Percentiles rank a stretch among this genome's conserved stretches.
phyloP scores from a whole-genome alignment of 2,113 vertebrate genomes.

The Tursiops truncatus region DNA sequence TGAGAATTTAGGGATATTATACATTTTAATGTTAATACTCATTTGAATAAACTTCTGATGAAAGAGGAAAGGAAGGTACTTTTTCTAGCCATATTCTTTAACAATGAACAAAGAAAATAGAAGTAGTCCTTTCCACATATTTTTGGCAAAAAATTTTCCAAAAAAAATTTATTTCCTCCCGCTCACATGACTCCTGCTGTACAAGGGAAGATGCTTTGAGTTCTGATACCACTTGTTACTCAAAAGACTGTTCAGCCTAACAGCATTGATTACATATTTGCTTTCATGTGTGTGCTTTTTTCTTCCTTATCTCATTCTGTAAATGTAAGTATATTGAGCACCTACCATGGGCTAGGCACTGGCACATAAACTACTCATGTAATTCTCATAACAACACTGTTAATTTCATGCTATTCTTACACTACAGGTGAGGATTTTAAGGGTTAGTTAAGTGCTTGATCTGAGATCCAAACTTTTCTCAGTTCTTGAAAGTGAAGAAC shows the following conservation, averaged over 20 bases:
- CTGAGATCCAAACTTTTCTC: not conserved
- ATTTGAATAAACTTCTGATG: not conserved
- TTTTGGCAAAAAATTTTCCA: not conserved
- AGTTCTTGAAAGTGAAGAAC: not conserved
- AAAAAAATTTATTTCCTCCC: not conserved
- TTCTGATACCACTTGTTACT: not conserved
- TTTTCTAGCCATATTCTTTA: not conserved
- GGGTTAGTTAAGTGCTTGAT: not conserved
- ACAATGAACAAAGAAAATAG: not conserved
- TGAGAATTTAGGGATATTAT: not conserved
- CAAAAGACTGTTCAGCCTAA: rapidly evolving
- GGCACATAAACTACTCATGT: not conserved
- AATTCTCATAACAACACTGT: not conserved
- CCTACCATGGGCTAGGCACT: not conserved
- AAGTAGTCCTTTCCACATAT: not conserved
- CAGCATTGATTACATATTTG: not conserved
- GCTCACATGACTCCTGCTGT: not conserved
- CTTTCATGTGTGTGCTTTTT: not conserved
- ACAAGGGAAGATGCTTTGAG: not conserved
- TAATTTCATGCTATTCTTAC: not conserved
- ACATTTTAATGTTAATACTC: not conserved
- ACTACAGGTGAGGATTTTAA: not conserved
- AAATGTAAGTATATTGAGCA: not conserved
- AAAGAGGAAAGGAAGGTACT: not conserved
- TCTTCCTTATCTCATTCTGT: not conserved